phyloP scores from a whole-genome alignment of 2,113 vertebrate species.

The Oreotrochilus melanogaster region DNA sequence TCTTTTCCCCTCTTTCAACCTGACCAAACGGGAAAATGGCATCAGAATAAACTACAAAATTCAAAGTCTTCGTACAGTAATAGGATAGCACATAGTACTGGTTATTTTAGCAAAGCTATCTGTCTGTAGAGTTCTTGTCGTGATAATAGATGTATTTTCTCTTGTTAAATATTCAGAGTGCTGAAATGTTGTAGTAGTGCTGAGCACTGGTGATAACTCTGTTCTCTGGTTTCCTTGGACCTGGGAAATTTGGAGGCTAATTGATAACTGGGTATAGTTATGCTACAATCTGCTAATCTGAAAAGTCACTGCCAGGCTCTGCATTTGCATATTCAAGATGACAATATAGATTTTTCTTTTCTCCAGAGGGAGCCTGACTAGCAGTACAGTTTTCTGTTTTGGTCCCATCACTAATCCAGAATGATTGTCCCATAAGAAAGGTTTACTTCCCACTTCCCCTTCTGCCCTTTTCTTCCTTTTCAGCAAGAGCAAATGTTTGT shows the following conservation, averaged over 20 bases:
- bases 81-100: not conserved
- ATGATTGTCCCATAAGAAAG: not conserved
- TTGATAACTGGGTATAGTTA: not conserved
- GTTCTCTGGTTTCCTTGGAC: not conserved
- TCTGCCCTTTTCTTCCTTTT: not conserved
- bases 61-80: not conserved
- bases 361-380: not conserved
- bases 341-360: not conserved
- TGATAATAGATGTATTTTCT: not conserved
- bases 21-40: not conserved
- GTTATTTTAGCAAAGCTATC: not conserved
- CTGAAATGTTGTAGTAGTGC: not conserved
- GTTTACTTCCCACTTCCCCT: not conserved
- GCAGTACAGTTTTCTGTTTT: not conserved
- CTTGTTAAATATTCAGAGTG: not conserved
- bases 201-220: not conserved
- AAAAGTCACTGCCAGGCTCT: not conserved
- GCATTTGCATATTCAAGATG: not conserved
- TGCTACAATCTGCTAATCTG: not conserved
- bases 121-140: not conserved
- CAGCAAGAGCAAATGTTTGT: not conserved
- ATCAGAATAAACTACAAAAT: not conserved
- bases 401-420: not conserved
- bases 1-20: not conserved
- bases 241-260: not conserved